Percentiles rank a stretch among this genome's conserved stretches.
Evolutionary conservation across 1,140 invertebrate genomes (phyloP).

Genomic region (Diachasma alloeum): DNA sequence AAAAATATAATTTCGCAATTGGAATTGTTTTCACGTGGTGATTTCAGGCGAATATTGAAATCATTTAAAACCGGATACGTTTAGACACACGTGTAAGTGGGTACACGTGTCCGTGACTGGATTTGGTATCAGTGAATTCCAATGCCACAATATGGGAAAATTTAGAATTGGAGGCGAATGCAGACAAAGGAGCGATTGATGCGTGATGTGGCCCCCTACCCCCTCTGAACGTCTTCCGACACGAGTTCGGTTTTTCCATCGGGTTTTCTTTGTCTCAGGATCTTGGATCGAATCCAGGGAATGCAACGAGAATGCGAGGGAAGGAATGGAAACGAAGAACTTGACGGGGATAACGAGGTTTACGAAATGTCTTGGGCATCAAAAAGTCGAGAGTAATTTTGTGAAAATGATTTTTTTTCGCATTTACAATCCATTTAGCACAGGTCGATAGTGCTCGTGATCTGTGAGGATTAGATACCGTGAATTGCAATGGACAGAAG

Average conservation of each 20-base stretch:
- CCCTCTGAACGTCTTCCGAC: background rate
- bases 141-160: background rate
- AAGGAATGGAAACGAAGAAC: conserved; percentile 20
- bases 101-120: background rate
- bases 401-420: background rate
- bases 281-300: conserved; percentile 30
- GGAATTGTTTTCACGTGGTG: background rate
- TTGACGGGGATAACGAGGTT: conserved; percentile 8
- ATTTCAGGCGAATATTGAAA: background rate
- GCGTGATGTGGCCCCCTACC: background rate
- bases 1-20: background rate
- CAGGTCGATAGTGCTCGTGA: background rate
- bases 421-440: background rate
- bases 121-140: background rate
- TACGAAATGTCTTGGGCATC: background rate
- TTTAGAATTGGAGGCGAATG: background rate
- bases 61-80: background rate
- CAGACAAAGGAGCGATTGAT: background rate
- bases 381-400: background rate
- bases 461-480: background rate
- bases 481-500: background rate
- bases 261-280: background rate
- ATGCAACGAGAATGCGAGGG: conserved; percentile 32
- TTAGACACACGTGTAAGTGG: background rate
- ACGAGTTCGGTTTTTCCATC: background rate